phyloP scores from a whole-genome alignment of 2,888 invertebrate species.

The Timandra comae region DNA sequence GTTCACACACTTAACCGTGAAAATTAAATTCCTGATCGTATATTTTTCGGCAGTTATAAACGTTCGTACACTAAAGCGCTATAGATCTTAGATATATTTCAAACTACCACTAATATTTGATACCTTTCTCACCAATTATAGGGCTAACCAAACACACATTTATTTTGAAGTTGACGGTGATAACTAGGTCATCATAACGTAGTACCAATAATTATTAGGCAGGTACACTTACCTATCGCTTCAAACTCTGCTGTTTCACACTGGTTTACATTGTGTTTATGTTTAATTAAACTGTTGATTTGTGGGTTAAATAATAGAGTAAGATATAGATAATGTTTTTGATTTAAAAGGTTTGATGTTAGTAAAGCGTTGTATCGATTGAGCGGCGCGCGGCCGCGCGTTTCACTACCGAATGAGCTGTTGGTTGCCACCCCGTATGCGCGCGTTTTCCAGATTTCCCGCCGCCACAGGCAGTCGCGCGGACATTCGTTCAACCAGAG shows the following conservation, averaged over 20 bases:
- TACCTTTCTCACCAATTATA: too few species aligned
- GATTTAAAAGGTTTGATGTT: slow-evolving; percentile 24
- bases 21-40: too few species aligned
- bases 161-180: too few species aligned
- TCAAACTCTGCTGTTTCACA: too few species aligned
- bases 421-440: slow-evolving; percentile 41
- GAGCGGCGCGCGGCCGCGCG: slow-evolving; percentile 65
- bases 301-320: slow-evolving; percentile 1
- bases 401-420: slow-evolving; percentile 55
- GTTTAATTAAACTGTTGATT: slow-evolving; percentile 3
- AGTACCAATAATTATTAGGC: slow-evolving; percentile 56
- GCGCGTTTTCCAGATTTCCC: slow-evolving; percentile 61
- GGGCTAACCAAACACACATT: too few species aligned
- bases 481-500: slow-evolving; percentile 17
- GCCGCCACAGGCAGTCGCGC: slow-evolving; percentile 27
- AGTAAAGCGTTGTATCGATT: slow-evolving; percentile 58
- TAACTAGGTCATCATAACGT: slow-evolving; percentile 69
- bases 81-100: too few species aligned
- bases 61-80: too few species aligned
- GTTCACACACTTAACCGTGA: too few species aligned
- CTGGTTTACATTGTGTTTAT: too few species aligned
- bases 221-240: slow-evolving; percentile 51
- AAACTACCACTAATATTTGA: too few species aligned
- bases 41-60: too few species aligned
- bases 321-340: slow-evolving; percentile 18